These are phyloP conservation scores for Nycticebus coucang DNA, from an alignment of 2,113 vertebrate species.

Conservation along the genomic window DNA sequence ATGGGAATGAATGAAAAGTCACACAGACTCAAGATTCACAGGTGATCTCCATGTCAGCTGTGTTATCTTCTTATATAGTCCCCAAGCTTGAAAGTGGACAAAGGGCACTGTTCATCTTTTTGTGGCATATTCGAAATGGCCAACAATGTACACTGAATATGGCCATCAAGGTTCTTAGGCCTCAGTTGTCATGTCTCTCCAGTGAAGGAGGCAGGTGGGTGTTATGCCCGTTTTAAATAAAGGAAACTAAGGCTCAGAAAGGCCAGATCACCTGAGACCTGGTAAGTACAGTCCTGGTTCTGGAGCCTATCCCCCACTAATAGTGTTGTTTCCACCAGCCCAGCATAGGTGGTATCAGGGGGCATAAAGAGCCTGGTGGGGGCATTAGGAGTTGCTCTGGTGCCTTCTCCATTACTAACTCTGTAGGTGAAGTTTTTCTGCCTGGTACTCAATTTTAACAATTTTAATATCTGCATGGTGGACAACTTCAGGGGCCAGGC, in stretches of 20 bases:
- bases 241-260: neutral
- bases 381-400: neutral
- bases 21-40: neutral
- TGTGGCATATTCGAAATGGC: neutral
- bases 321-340: neutral
- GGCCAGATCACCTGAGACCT: neutral
- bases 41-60: neutral
- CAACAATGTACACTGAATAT: accelerated
- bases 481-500: neutral
- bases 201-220: neutral
- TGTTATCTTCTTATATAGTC: neutral
- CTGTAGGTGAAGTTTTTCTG: neutral
- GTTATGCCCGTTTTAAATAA: neutral
- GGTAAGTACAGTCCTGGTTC: neutral
- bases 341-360: accelerated
- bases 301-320: neutral
- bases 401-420: neutral
- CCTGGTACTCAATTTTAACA: neutral
- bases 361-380: neutral
- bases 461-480: neutral
- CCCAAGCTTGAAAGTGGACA: neutral
- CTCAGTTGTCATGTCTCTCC: neutral
- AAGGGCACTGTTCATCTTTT: neutral
- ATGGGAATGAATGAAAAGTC: neutral
- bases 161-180: neutral